These are phyloP conservation scores for Illadopsis cleaveri DNA, from an alignment of 2,113 vertebrate species.

Conservation along the genomic window DNA sequence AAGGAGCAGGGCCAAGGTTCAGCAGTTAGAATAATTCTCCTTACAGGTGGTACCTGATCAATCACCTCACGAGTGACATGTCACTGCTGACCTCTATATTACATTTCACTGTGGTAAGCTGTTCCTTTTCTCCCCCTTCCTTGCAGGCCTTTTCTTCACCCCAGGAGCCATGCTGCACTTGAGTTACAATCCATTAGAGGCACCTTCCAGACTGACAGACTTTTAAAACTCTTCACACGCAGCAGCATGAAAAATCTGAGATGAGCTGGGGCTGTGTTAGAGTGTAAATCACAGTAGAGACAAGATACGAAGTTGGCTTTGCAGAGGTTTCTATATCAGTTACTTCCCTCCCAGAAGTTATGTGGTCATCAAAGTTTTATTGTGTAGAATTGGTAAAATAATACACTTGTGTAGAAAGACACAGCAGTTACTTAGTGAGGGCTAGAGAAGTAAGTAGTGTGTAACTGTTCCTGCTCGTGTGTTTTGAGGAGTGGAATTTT, in stretches of 20 bases:
- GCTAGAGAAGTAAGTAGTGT: not conserved
- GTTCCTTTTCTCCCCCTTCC: not conserved
- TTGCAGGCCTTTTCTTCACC: not conserved
- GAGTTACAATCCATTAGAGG: not conserved
- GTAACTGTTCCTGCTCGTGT: not conserved
- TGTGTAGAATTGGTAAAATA: not conserved
- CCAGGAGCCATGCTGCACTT: not conserved
- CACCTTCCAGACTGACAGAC: not conserved
- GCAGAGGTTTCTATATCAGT: not conserved
- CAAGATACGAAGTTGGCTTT: not conserved
- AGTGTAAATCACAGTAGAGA: not conserved
- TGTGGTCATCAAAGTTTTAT: not conserved
- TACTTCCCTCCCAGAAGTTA: not conserved
- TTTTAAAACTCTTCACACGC: not conserved
- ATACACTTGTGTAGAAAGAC: not conserved
- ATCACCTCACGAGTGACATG: not conserved
- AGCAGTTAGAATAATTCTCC: not conserved
- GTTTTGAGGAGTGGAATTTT: not conserved
- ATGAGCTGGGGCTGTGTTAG: not conserved
- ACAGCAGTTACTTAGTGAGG: not conserved
- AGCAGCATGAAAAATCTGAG: not conserved
- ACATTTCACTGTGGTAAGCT: not conserved
- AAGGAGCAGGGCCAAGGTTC: not conserved
- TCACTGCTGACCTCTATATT: not conserved
- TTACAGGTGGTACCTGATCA: conserved; percentile 40